Evolutionary conservation across 2,888 invertebrate species (phyloP), one percentile per base, ranked within the genome.

Genomic region (Elgonia sp.): DNA sequence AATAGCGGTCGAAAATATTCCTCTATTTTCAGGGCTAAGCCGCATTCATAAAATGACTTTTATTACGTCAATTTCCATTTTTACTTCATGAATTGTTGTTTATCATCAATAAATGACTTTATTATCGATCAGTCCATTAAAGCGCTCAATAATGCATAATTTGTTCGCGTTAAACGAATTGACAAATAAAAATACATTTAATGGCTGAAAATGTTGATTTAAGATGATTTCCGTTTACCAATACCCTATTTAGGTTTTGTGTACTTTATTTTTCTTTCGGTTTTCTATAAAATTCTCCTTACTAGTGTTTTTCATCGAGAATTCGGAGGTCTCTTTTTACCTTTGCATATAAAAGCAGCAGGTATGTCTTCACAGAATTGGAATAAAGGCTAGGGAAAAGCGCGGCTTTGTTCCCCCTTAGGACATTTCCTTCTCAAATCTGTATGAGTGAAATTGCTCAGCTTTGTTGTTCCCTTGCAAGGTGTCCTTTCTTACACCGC

Each of bases 301-400:
- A n/a, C 53, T 18, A 39, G 12, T 21, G 55, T 72, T 40, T 73
- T 73, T 57, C 39, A 18, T 39, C 67, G 21, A 40, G 46, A 14
- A 16, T 50, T 69, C 69, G 50, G 39, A 39, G 60, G 16, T 60
- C n/a, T 21, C 21, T 67, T 77, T 77, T 67, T 63, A n/a, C 55
- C 55, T 29, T 8, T 21, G 37, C 37, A 53, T 10, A 20, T 14
- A 14, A 18, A n/a, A 40, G 46, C 16, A 29, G 60, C 70, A 80
- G 70, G 80, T 80, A 80, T 50, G 42, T 50, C 69, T 39, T 79
- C 53, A 55, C 39, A 20, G 50, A 73, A 82, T 69, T 50, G 67
- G 83, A 83, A 83, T 75, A 83, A 83, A 83, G 67, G 40, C 73
- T 40, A 40, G 57, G 50, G 69, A 69, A 75, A 83, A 83, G 65